Evolutionary conservation across 1,140 invertebrate species (phyloP), one percentile per base, ranked within the genome.

Genomic region (Thalassaphorura encarpata): DNA sequence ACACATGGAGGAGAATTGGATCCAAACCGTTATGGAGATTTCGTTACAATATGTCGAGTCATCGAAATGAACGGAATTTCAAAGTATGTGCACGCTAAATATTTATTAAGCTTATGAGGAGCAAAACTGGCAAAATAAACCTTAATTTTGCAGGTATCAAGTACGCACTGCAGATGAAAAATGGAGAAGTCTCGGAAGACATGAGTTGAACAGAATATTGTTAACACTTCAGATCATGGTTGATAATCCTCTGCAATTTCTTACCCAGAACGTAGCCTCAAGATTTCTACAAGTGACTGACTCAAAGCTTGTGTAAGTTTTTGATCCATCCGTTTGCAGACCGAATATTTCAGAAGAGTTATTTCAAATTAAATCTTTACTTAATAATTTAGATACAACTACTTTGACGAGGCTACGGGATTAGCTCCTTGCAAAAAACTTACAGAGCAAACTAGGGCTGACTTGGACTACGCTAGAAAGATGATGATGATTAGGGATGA

Each of bases 191-290:
- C 67, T 63, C 8, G 74, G 73, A 49, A 68, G 70, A 51, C 69
- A 75, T 42, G 76, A 78, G 50, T 49, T 79, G 6, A 60, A 61
- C 3, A 75, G 77, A 19, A 84, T 96, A 47, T 67, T 83, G 4
- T 67, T 77, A 33, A 74, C 76, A 40, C 80, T 92, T 67, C 85
- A 90, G 66, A 92, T 97, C 61, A 87, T 88, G 76, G 81, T 93
- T 0, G 85, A 93, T 56, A 96, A 96, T 76, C 92, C 92, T 0
- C 81, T 96, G 19, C 86, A 83, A 61, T 78, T 96, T 8, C 71
- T 97, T 6, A 94, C 91, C 73, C 92, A 96, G 72, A 89, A 94
- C 68, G 82, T 84, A 33, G 86, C 89, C 0, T 77, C 85, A 54
- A 83, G 83, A 68, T 96, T 96, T 72, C 73, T 91, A 1, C 79